Evolutionary conservation across 2,888 invertebrate species (phyloP).

Genomic region (Smittia aterrima): DNA sequence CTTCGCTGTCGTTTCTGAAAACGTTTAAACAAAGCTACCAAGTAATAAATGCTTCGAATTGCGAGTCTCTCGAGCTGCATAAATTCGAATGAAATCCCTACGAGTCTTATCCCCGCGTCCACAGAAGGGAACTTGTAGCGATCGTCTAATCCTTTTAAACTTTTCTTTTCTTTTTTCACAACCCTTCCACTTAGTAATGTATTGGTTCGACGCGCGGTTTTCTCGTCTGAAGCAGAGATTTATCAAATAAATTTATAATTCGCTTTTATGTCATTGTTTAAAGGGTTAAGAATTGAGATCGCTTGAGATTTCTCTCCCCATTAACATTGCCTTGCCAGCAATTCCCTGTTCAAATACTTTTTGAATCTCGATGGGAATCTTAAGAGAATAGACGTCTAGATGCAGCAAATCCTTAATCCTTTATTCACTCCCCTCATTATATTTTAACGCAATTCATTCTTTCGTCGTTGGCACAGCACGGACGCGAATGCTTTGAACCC

Average conservation of each 20-base stretch:
- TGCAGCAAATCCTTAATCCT: slow-evolving; percentile 41
- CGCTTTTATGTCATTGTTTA: neutral
- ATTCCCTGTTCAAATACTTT: neutral
- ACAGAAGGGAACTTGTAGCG: neutral
- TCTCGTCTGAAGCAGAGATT: neutral
- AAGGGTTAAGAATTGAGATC: neutral
- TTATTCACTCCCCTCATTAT: slow-evolving; percentile 32
- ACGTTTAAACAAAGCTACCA: neutral
- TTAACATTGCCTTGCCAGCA: neutral
- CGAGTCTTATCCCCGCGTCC: neutral
- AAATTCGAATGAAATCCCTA: neutral
- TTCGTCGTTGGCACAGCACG: neutral
- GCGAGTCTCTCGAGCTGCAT: neutral
- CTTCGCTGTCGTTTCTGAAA: neutral
- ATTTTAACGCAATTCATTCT: slow-evolving; percentile 23
- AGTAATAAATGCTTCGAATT: neutral
- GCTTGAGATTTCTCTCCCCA: slow-evolving; percentile 17
- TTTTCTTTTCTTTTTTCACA: slow-evolving; percentile 7
- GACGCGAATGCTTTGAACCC: neutral
- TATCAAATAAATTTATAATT: slow-evolving; percentile 2
- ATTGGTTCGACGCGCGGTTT: neutral
- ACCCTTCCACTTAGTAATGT: neutral
- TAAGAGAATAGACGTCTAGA: neutral
- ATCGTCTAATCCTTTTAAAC: slow-evolving; percentile 37
- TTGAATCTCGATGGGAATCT: neutral